Base-by-base conservation (phyloP, 2,888 invertebrate genomes). In the Ligdia adustata region DNA sequence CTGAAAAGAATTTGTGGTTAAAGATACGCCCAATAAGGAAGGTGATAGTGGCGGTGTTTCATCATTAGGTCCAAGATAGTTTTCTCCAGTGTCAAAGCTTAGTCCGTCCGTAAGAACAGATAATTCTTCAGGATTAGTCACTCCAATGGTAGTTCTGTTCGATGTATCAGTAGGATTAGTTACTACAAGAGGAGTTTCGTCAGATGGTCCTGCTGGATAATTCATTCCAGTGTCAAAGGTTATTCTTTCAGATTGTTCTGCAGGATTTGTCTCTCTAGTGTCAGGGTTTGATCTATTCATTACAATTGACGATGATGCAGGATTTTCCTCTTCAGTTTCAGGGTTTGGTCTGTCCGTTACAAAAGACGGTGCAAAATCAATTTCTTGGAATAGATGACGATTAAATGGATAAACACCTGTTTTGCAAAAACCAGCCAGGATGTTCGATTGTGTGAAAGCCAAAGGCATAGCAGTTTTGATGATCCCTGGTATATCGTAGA, bases 401-500 rank as follows among this genome's bases (percentile, higher is more conserved):
- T 68, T 65, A 14, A 38, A 66, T 0, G 67, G 69, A 14, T 31
- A 58, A 11, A 62, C 64, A 2, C 69, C 69, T 4, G 67, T 61
- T 6, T 32, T 48, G 0, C 43, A 15, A 52, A 69, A 70, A 0
- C 66, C 68, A 4, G 57, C 52, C 12, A 58, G 58, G 38, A 70
- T 64, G 29, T 69, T 68, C 0, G 26, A 0, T 3, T 27, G 53
- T 20, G 66, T 66, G 0, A 67, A 4, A 32, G 68, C 64, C 0
- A 56, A 20, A 3, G 67, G 67, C 33, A 63, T 43, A 5, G 69
- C 57, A 31, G 29, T 39, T 4, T 16, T 29, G 1, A 62, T 38
- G 20, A 69, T 59, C 0, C 46, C 40, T 12, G 69, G 70, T n/a
- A 73, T 66, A 15, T 72, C 61, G 14, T 72, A 66, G 1, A 69